Evolutionary conservation across 2,113 vertebrate species (phyloP).

Genomic region (Cynopterus brachyotis): DNA sequence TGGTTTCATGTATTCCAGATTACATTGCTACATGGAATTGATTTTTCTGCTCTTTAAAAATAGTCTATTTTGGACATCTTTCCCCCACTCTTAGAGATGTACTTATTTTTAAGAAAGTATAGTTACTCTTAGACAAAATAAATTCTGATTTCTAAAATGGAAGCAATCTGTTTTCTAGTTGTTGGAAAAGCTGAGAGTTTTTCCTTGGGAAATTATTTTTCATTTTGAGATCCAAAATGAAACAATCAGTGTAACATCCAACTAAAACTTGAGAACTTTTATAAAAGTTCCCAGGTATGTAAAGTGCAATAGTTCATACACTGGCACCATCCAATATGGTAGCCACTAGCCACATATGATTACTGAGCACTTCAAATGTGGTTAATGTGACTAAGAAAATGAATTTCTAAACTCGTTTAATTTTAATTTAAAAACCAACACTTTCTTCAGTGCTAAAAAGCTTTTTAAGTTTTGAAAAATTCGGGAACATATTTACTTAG

Average conservation of each 20-base stretch:
- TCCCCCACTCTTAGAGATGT: conserved; percentile 22
- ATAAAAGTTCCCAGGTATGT: background rate
- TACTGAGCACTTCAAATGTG: background rate
- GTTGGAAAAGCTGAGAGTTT: conserved; percentile 24
- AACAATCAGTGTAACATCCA: background rate
- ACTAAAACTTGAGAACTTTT: background rate
- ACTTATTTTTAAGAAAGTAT: conserved; percentile 74
- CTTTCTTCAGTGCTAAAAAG: background rate
- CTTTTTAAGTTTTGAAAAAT: background rate
- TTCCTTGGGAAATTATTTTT: conserved; percentile 56
- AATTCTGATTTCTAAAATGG: conserved; percentile 59
- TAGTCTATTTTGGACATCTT: conserved; percentile 66
- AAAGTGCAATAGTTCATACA: background rate
- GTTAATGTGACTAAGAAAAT: background rate
- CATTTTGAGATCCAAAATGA: background rate
- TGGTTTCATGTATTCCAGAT: conserved; percentile 44
- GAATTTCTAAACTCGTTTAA: background rate
- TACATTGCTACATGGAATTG: conserved; percentile 56
- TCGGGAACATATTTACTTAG: background rate
- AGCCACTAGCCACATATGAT: background rate
- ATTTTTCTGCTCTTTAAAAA: conserved; percentile 67
- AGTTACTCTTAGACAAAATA: conserved; percentile 52
- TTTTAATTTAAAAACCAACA: background rate
- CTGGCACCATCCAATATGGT: background rate
- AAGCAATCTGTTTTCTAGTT: conserved; percentile 39